Percentiles rank a stretch among this genome's conserved stretches.
Evolutionary conservation across 1,140 invertebrate genomes (phyloP).

Genomic region (Drosophila azteca): DNA sequence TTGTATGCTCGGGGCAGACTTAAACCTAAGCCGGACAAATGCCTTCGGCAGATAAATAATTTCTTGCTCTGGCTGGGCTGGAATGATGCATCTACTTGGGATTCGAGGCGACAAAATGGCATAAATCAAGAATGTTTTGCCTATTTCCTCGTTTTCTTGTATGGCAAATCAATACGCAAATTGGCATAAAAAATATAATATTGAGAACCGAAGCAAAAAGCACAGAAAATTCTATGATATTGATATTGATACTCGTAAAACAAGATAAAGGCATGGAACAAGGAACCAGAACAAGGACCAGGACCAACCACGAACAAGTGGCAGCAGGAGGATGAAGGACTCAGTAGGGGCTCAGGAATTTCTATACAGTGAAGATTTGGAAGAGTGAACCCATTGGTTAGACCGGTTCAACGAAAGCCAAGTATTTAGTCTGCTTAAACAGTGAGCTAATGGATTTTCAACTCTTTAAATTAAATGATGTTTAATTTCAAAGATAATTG

Average conservation of each 20-base stretch:
- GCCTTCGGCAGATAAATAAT: conserved; percentile 33
- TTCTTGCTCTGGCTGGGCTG: conserved; percentile 14
- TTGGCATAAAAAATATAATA: conserved; percentile 64
- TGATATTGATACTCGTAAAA: conserved; percentile 68
- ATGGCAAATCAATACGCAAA: conserved; percentile 77
- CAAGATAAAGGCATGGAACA: conserved; percentile 54
- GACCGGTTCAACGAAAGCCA: no score
- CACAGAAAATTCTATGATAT: conserved; percentile 35
- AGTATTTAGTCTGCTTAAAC: no score
- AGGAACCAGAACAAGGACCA: conserved; percentile 17
- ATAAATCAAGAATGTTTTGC: conserved; percentile 67
- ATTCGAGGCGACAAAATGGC: conserved; percentile 45
- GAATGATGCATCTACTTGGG: conserved; percentile 28
- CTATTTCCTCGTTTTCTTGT: conserved; percentile 13
- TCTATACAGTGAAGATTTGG: no score
- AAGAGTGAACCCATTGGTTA: no score
- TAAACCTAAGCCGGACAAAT: conserved; percentile 35
- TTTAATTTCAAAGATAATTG: conserved; percentile 5
- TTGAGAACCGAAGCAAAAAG: conserved; percentile 33
- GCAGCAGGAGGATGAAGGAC: neutral
- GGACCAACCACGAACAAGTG: neutral
- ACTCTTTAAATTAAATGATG: no score
- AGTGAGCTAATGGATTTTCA: no score
- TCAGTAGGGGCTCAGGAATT: no score
- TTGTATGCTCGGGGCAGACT: conserved; percentile 9